A percentile compares a stretch with the other conserved stretches of the same genome.
Conservation (phyloP, 2,797 vertebrate species). For the Darevskia nairensis region DNA sequence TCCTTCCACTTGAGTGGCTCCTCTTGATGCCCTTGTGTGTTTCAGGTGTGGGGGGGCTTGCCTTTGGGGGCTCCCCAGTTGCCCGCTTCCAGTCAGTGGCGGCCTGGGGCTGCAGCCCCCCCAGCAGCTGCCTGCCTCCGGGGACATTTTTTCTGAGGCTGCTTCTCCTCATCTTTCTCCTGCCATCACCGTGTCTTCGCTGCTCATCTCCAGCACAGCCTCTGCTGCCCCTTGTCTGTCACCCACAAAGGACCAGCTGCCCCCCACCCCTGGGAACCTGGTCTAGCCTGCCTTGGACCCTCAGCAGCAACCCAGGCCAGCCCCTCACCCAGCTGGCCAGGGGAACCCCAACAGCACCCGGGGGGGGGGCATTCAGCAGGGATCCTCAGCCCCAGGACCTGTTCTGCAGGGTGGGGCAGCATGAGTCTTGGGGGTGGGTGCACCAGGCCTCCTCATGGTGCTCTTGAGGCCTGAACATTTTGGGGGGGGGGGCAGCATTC, state of each 20-base stretch:
- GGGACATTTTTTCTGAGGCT: slow-evolving; percentile 27
- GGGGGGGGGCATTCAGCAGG: background rate
- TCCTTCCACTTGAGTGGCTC: rapidly evolving
- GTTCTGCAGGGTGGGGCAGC: no score
- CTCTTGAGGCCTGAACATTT: background rate
- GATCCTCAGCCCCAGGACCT: background rate
- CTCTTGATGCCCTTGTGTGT: background rate
- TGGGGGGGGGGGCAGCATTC: background rate
- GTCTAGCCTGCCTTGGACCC: no score
- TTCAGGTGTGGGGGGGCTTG: slow-evolving; percentile 45
- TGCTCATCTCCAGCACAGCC: background rate
- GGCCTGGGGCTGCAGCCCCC: background rate
- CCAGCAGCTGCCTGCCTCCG: background rate
- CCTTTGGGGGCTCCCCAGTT: slow-evolving; percentile 10
- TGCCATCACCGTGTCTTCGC: background rate
- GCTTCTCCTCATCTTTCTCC: background rate
- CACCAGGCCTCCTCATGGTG: background rate
- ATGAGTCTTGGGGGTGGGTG: background rate
- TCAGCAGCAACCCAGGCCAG: no score
- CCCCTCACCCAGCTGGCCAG: background rate
- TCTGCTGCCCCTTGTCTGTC: background rate
- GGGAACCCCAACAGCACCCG: no score
- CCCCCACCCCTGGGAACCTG: background rate
- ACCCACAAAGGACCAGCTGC: background rate
- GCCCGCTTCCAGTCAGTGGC: slow-evolving; percentile 20